Percentiles rank a stretch among this genome's conserved stretches.
Conservation (phyloP, 2,113 vertebrate genomes). For the Calyptomena viridis region DNA sequence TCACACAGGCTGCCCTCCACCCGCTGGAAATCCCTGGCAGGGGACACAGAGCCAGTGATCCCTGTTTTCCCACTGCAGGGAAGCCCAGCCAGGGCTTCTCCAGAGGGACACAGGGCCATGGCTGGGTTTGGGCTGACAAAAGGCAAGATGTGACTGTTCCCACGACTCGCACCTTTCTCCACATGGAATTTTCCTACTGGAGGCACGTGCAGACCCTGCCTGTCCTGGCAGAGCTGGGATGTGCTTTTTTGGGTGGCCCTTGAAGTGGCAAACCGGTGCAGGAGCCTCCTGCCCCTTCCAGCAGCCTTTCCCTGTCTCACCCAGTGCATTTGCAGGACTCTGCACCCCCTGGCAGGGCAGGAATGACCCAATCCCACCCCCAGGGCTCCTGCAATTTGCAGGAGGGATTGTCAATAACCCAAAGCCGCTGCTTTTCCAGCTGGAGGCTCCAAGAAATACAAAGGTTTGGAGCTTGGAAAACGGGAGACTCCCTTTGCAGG, state of each 20-base stretch:
- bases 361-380: not conserved
- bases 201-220: not conserved
- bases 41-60: accelerated
- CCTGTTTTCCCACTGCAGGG: not conserved
- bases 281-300: not conserved
- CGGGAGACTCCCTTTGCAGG: not conserved
- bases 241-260: not conserved
- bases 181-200: accelerated
- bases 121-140: not conserved
- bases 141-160: accelerated
- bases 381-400: not conserved
- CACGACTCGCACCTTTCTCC: not conserved
- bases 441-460: not conserved
- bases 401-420: not conserved
- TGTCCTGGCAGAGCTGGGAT: not conserved
- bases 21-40: not conserved
- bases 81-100: not conserved
- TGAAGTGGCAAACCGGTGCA: not conserved
- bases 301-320: not conserved
- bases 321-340: not conserved
- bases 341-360: not conserved
- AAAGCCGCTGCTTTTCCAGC: not conserved
- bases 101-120: accelerated
- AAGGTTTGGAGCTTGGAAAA: not conserved
- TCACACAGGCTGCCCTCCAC: accelerated